Conservation (phyloP, 2,113 vertebrate species). For the Cinclus mexicanus region DNA sequence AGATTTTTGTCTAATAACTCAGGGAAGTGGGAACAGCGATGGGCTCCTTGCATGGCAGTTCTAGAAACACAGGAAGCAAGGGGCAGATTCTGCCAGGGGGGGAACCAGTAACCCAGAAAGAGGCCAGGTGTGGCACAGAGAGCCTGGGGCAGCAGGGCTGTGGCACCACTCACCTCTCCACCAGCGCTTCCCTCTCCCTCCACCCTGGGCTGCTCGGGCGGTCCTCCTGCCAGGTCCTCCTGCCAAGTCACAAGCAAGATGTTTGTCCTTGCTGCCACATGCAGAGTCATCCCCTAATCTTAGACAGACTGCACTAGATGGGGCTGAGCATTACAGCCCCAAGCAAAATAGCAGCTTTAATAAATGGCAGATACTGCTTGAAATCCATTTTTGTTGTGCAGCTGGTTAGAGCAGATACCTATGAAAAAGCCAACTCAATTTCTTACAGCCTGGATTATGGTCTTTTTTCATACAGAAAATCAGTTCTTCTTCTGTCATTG, state of each 20-base stretch:
- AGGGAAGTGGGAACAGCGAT: accelerated
- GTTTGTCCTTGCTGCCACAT: not conserved
- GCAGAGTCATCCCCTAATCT: not conserved
- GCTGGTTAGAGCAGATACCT: not conserved
- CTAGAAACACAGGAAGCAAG: not conserved
- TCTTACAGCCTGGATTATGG: not conserved
- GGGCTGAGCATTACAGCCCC: accelerated
- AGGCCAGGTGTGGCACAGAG: accelerated
- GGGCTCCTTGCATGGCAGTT: not conserved
- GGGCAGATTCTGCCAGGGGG: not conserved
- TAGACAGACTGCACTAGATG: accelerated
- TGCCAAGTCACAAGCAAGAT: slow-evolving; percentile 34
- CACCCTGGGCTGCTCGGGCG: not conserved
- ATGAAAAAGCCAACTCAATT: not conserved
- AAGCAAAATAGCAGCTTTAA: not conserved
- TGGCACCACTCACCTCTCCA: slow-evolving; percentile 46
- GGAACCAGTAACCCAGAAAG: not conserved
- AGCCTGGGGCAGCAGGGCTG: accelerated
- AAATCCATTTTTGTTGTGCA: not conserved
- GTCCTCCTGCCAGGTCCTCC: slow-evolving; percentile 62
- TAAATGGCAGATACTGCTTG: not conserved
- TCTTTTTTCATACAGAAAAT: not conserved
- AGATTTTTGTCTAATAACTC: not conserved
- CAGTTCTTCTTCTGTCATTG: not conserved
- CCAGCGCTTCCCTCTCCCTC: slow-evolving; percentile 37